phyloP scores from a whole-genome alignment of 2,888 invertebrate genomes.

The Drosophila macrospina region DNA sequence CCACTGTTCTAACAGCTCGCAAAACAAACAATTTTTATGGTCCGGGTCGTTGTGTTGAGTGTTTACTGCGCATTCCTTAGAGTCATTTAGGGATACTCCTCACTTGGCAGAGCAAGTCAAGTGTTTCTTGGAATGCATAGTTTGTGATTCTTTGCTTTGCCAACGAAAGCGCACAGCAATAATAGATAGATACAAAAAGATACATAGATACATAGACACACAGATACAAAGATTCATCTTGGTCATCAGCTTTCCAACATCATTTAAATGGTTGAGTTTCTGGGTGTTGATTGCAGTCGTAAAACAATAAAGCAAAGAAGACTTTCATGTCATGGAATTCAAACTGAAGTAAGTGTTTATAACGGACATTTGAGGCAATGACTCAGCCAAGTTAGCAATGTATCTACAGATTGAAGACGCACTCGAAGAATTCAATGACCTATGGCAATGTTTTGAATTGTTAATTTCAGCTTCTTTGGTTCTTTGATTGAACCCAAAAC shows the following conservation, averaged over 20 bases:
- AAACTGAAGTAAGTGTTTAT: conserved; percentile 14
- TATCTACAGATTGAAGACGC: neutral
- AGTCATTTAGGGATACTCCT: conserved; percentile 45
- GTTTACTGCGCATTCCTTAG: conserved; percentile 53
- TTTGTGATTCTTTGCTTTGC: conserved; percentile 42
- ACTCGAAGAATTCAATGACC: conserved; percentile 42
- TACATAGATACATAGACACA: conserved; percentile 18
- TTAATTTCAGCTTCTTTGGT: conserved; percentile 22
- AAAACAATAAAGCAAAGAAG: conserved; percentile 48
- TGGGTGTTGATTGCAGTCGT: conserved; percentile 52
- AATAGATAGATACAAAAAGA: conserved; percentile 26
- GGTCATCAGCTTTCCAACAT: conserved; percentile 27
- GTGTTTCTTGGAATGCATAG: conserved; percentile 69
- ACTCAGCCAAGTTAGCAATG: conserved; percentile 16
- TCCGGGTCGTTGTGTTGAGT: conserved; percentile 47
- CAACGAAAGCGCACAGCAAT: conserved; percentile 32
- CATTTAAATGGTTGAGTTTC: conserved; percentile 22
- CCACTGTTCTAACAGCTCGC: conserved; percentile 31
- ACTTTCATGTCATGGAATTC: conserved; percentile 41
- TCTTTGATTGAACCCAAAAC: conserved; percentile 13
- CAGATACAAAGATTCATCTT: conserved; percentile 25
- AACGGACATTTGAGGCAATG: conserved; percentile 28
- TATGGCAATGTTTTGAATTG: conserved; percentile 59
- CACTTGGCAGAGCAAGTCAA: conserved; percentile 47
- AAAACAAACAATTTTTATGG: conserved; percentile 54